These are phyloP conservation scores for Erethizon dorsatum DNA, from an alignment of 2,797 vertebrate species.

Conservation along the genomic window DNA sequence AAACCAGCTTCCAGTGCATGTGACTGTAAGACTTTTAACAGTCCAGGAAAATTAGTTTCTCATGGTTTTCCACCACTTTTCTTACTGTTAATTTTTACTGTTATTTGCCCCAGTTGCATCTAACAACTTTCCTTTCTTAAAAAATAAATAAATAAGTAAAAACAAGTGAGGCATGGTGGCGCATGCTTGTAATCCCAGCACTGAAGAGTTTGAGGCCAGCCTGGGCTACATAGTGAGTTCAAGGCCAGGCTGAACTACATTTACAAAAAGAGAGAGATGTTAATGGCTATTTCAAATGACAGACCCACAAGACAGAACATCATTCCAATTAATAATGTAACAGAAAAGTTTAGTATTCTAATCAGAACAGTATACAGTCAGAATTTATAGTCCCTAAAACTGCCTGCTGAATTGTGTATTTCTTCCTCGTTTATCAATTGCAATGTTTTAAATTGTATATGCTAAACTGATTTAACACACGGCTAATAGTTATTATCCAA, in stretches of 20 bases:
- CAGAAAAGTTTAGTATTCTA: conserved; percentile 15
- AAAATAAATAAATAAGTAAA: background rate
- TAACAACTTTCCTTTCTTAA: background rate
- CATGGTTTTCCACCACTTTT: background rate
- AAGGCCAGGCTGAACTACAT: background rate
- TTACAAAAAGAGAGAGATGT: background rate
- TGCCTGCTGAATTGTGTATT: background rate
- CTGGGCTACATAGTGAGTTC: background rate
- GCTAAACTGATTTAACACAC: background rate
- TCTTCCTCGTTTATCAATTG: background rate
- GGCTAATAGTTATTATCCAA: background rate
- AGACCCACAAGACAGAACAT: background rate
- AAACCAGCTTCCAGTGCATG: background rate
- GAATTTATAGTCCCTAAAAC: conserved; percentile 44
- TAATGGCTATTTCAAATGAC: conserved; percentile 27
- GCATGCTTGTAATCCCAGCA: background rate
- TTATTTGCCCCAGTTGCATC: background rate
- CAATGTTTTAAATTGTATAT: conserved; percentile 41
- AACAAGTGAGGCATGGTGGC: background rate
- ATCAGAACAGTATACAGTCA: background rate
- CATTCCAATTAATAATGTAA: background rate
- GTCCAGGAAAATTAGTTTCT: conserved; percentile 4
- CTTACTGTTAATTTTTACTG: background rate
- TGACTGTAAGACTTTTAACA: background rate
- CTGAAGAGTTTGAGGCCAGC: background rate